A percentile compares a stretch with the other conserved stretches of the same genome.
Conservation (phyloP, 2,797 vertebrate species). For the Esox masquinongy region DNA sequence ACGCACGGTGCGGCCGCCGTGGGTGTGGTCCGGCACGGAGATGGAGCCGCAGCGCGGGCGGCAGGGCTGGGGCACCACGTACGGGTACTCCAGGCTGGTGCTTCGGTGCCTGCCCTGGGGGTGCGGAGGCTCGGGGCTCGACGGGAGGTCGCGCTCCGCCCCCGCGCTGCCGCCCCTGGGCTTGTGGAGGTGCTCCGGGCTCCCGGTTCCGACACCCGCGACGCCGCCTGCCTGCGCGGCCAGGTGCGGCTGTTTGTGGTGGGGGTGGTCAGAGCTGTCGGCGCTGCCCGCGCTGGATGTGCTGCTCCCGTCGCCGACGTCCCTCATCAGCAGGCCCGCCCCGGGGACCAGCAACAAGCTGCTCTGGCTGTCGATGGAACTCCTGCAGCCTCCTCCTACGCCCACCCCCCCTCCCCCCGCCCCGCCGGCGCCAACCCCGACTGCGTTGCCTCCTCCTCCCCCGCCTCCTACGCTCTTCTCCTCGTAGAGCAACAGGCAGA, state of each 20-base stretch:
- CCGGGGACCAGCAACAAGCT: slow-evolving; percentile 87
- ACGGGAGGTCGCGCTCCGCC: slow-evolving; percentile 59
- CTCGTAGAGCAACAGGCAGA: slow-evolving; percentile 92
- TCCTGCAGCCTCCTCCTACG: slow-evolving; percentile 79
- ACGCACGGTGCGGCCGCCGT: slow-evolving; percentile 73
- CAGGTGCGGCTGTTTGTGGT: slow-evolving; percentile 84
- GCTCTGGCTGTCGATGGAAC: slow-evolving; percentile 94
- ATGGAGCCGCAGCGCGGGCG: slow-evolving; percentile 79
- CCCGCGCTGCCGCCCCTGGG: slow-evolving; percentile 72
- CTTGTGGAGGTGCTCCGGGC: slow-evolving; percentile 82
- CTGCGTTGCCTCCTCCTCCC: slow-evolving; percentile 42
- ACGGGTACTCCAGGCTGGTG: slow-evolving; percentile 88
- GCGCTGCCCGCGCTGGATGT: slow-evolving; percentile 93
- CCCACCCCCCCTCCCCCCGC: slow-evolving; percentile 7
- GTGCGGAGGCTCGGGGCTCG: slow-evolving; percentile 69
- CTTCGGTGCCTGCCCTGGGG: slow-evolving; percentile 81
- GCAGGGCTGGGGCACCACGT: slow-evolving; percentile 77
- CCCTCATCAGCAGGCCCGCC: slow-evolving; percentile 82
- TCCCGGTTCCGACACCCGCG: slow-evolving; percentile 50
- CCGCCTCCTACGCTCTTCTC: slow-evolving; percentile 78
- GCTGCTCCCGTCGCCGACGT: slow-evolving; percentile 94
- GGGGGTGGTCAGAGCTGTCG: slow-evolving; percentile 88
- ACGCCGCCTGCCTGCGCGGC: slow-evolving; percentile 36
- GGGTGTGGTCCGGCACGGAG: slow-evolving; percentile 83
- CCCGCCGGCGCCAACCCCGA: slow-evolving; percentile 38